Conservation (phyloP, 2,888 invertebrate genomes). For the Scaptomyza tumidula region DNA sequence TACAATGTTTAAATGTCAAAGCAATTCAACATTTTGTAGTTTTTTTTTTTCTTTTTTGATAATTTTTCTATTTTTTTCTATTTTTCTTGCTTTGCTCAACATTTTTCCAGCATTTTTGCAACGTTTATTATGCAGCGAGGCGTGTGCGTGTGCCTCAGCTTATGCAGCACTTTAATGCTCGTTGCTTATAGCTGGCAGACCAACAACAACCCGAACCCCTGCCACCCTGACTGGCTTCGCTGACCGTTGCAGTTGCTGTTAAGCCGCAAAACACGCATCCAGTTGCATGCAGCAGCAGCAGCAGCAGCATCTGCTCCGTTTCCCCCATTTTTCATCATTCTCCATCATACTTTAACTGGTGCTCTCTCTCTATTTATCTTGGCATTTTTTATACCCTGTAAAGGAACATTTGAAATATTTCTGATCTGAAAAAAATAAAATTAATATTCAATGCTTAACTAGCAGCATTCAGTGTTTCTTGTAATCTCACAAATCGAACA, state of each 20-base stretch:
- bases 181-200: constrained; percentile 15
- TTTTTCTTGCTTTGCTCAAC: background rate
- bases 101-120: constrained; percentile 31
- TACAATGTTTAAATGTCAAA: constrained; percentile 60
- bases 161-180: constrained; percentile 64
- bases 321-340: background rate
- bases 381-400: constrained; percentile 17
- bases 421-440: background rate
- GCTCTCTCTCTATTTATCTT: background rate
- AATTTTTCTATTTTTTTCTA: background rate
- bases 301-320: constrained; percentile 11
- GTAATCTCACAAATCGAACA: background rate
- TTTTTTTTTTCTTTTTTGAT: background rate
- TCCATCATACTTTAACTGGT: background rate
- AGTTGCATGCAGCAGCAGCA: constrained; percentile 26
- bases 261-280: constrained; percentile 56
- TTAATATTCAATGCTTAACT: no score
- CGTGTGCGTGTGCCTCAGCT: constrained; percentile 51
- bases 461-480: background rate
- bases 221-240: constrained; percentile 2
- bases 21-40: constrained; percentile 39
- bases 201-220: background rate
- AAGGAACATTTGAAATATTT: background rate
- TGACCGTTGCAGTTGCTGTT: constrained; percentile 58
- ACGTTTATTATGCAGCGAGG: constrained; percentile 36